phyloP scores from a whole-genome alignment of 2,113 vertebrate genomes.

The Otus sunia region DNA sequence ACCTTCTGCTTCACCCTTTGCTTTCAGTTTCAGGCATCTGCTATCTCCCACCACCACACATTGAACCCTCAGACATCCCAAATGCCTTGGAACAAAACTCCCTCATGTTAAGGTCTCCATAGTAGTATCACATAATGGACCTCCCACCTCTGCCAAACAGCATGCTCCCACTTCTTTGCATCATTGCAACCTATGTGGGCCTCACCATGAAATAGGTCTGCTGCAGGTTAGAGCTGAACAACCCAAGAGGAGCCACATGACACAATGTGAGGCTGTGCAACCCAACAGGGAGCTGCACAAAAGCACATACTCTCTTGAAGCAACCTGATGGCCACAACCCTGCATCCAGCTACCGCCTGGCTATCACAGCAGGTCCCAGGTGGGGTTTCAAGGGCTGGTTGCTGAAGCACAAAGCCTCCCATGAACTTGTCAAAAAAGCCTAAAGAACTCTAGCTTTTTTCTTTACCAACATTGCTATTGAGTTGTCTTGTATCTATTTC shows the following conservation, averaged over 20 bases:
- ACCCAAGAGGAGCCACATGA: not conserved
- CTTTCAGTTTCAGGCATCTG: not conserved
- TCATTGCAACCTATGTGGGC: fast-evolving
- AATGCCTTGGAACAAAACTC: not conserved
- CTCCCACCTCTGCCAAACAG: not conserved
- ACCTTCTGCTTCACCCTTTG: not conserved
- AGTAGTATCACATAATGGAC: no score
- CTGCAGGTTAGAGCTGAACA: not conserved
- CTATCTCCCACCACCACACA: not conserved
- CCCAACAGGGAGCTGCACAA: no score
- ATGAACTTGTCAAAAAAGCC: not conserved
- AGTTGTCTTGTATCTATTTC: not conserved
- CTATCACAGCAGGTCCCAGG: not conserved
- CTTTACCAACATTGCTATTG: not conserved
- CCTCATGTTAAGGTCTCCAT: not conserved
- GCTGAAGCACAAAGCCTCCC: not conserved
- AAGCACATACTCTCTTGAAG: not conserved
- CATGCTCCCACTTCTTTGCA: not conserved
- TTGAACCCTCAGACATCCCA: not conserved
- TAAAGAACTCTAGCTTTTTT: not conserved
- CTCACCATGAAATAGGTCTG: not conserved
- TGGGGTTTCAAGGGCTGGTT: not conserved
- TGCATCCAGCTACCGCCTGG: not conserved
- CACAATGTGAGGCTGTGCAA: not conserved
- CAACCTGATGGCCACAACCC: not conserved